Evolutionary conservation across 1,140 invertebrate species (phyloP).

Genomic region (Cotesia glomerata): DNA sequence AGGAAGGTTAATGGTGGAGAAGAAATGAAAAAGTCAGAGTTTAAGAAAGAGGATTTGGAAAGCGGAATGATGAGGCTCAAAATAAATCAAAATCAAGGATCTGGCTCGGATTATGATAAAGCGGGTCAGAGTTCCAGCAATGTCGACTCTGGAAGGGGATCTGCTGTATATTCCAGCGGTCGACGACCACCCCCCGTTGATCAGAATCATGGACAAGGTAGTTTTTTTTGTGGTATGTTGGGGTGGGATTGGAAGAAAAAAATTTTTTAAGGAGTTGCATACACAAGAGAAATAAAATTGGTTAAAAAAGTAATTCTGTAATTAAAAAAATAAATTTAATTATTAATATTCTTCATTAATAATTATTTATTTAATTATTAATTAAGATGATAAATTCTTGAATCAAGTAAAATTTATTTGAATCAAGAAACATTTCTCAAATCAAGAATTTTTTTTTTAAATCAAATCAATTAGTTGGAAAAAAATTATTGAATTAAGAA

Average conservation of each 20-base stretch:
- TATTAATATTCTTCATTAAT: too few species aligned
- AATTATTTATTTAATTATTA: too few species aligned
- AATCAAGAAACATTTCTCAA: too few species aligned
- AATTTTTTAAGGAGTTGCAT: neutral
- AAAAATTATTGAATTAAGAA: too few species aligned
- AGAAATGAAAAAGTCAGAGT: slow-evolving; percentile 32
- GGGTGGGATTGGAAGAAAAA: neutral
- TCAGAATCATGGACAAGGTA: slow-evolving; percentile 24
- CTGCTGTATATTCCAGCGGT: slow-evolving; percentile 77
- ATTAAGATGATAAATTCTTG: too few species aligned
- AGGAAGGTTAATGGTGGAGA: too few species aligned
- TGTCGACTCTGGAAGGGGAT: slow-evolving; percentile 77
- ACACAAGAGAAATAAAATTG: too few species aligned
- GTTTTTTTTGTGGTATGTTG: neutral
- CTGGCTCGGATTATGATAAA: slow-evolving; percentile 75
- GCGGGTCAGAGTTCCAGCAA: slow-evolving; percentile 73
- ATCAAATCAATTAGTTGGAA: too few species aligned
- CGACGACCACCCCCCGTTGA: slow-evolving; percentile 62
- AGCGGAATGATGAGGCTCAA: slow-evolving; percentile 57
- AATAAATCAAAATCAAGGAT: slow-evolving; percentile 63
- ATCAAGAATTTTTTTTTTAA: too few species aligned
- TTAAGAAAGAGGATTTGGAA: slow-evolving; percentile 53
- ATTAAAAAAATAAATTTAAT: too few species aligned
- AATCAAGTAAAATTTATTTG: too few species aligned
- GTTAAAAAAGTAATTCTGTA: too few species aligned